Evolutionary conservation across 2,797 vertebrate genomes (phyloP), one percentile per base, ranked within the genome.

Genomic region (Limnodromus scolopaceus): DNA sequence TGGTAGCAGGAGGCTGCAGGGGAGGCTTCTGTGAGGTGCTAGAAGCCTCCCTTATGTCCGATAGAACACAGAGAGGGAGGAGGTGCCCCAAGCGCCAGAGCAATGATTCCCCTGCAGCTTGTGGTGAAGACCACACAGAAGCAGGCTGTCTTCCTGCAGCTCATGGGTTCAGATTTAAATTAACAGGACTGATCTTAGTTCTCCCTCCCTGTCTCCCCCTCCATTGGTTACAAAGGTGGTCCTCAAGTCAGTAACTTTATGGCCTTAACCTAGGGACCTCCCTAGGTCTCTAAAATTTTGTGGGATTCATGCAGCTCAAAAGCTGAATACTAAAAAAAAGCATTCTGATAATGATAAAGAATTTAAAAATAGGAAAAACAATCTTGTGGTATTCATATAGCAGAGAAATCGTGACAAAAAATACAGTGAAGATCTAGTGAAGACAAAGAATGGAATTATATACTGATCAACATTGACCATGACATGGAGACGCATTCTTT

Each of bases 51-150:
- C 2, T 5, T 24, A 2, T 58, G 13, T 27, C 22, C 2, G 2
- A 25, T 2, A 48, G 16, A 72, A 49, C 9, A n/a, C 20, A 13
- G 4, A 55, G 8, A 6, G 13, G 23, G 4, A 77, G 23, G 30
- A 55, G 7, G 6, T 19, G 13, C 49, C 55, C n/a, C 13, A 46
- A 27, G 49, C 1, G 0, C 32, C 1, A 0, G 16, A 46, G 27
- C 39, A 65, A 41, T 36, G 10, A 13, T 34, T 36, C 25, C 11
- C 12, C 27, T 30, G 27, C 20, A 65, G n/a, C 16, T 19, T 1
- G 1, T 24, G 39, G 30, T 16, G 19, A 45, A 61, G 64, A 45
- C 10, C 10, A 13, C 16, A 23, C 15, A 43, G 48, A 78, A 15
- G 39, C 25, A 54, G 49, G n/a, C 15, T 77, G 45, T 68, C 2